Base-by-base conservation (phyloP, 2,113 vertebrate species). In the Verasper variegatus region DNA sequence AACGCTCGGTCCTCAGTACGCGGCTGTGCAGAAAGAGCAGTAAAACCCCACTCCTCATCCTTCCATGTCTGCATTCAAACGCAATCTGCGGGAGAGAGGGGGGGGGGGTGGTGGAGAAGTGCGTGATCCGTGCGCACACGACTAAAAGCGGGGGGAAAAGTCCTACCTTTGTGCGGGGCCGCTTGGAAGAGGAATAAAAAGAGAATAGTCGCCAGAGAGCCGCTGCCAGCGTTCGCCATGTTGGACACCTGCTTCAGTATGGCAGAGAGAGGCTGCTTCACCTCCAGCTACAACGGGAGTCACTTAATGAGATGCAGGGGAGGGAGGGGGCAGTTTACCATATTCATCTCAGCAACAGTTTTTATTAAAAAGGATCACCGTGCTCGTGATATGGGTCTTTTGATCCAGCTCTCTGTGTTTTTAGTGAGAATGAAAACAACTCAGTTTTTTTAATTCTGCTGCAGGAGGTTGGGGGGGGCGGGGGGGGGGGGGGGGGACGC, bases 191-290 rank as follows among this genome's bases (percentile, higher is more conserved):
- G 72, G 77, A 94, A 92, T 89, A 95, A 94, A 86, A 95, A 91
- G 92, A 94, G 93, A 87, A 94, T 92, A 89, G 92, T 93, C 91
- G 94, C 92, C 88, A 94, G 94, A 96, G 94, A 94, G 92, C 93
- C 88, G 94, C 88, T 87, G 91, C 92, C 86, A 92, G 93, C 84
- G 95, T 94, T 95, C 95, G 95, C 96, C 97, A 97, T 97, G 95
- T 95, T 95, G 95, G 95, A 96, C 96, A 97, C 96, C 96, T 97
- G 96, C 96, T 96, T 95, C 93, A 94, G 94, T 95, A 96, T 96
- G 95, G 93, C 93, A 91, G 56, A 26, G 56, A 15, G 56, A 26
- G 56, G 83, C 87, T 81, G 90, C 93, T 94, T 94, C 94, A 94
- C 94, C 93, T 90, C 82, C 67, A 72, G 89, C 93, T 89, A 86